Evolutionary conservation across 2,888 invertebrate species (phyloP), one percentile per base, ranked within the genome.

Genomic region (Trisateles emortualis): DNA sequence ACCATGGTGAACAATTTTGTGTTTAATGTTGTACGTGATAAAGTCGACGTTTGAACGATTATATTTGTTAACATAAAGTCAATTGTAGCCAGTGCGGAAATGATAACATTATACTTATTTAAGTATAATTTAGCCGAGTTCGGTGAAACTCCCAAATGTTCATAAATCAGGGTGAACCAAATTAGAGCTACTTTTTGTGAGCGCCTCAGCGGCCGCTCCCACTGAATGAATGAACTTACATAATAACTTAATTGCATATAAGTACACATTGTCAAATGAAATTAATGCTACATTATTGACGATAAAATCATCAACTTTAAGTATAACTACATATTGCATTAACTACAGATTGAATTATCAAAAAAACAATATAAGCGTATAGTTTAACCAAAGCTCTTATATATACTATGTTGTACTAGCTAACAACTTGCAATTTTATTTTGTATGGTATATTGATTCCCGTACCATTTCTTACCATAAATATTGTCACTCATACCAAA

Each of bases 31-130:
- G 0, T 0, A 8, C 0, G 10, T 11, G 14, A 6, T 32, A 24
- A 26, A 6, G 16, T 40, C 1, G 24, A 22, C 40, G n/a, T 48
- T 53, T 4, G 43, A 14, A 2, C 32, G 19, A 5, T 11, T n/a
- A 11, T 3, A 11, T 14, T 22, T 38, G n/a, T 14, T 30, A 19
- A 42, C 32, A 41, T 29, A 29, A 39, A 48, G 14, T 40, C 19
- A 14, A 36, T 52, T 36, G 16, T 32, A 38, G 36, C 16, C 30
- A 47, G 46, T 24, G 24, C 29, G 36, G 41, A 42, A 52, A 47
- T 42, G 38, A 52, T 47, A 52, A 47, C 42, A 52, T 47, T 42
- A 52, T 43, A 47, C 42, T 42, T 42, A 32, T 42, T 41, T 46
- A 35, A 52, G 52, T 43, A 52, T 48, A 47, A 53, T 43, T 47